Conservation (phyloP, 2,797 vertebrate genomes). For the Fringilla coelebs region DNA sequence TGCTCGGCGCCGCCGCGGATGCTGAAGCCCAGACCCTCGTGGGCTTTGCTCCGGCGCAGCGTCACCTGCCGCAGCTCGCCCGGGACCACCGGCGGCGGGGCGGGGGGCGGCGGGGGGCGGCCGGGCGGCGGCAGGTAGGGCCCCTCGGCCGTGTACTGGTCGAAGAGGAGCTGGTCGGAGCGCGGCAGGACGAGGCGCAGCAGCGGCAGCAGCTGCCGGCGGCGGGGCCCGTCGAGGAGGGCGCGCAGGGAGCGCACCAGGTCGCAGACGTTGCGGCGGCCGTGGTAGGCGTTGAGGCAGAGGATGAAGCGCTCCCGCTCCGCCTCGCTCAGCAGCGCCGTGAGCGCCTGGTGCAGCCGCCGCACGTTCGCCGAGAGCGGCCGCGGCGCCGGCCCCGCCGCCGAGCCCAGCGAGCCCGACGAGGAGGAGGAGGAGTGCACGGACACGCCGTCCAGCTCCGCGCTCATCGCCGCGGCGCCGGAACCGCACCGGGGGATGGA, state of each 20-base stretch:
- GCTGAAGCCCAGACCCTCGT: conserved; percentile 96
- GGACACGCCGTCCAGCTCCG: conserved; percentile 22
- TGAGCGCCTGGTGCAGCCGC: conserved; percentile 93
- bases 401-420: conserved; percentile 29
- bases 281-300: conserved; percentile 95
- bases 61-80: conserved; percentile 85
- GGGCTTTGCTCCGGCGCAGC: conserved; percentile 89
- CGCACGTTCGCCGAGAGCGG: conserved; percentile 91
- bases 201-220: conserved; percentile 93
- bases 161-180: conserved; percentile 96
- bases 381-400: conserved; percentile 68
- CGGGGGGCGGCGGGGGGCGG: conserved; percentile 75
- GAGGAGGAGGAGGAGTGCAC: conserved; percentile 2
- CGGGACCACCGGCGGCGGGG: background rate
- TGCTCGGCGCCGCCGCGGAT: conserved; percentile 97
- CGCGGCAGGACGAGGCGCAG: conserved; percentile 93
- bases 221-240: conserved; percentile 89
- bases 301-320: conserved; percentile 96
- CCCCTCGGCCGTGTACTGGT: conserved; percentile 95
- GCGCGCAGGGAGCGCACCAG: conserved; percentile 92
- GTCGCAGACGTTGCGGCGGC: conserved; percentile 95
- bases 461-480: background rate
- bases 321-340: conserved; percentile 87
- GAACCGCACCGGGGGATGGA: background rate
- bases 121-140: conserved; percentile 81